Base-by-base conservation (phyloP, 2,888 invertebrate genomes). In the Priocnemis perturbator region DNA sequence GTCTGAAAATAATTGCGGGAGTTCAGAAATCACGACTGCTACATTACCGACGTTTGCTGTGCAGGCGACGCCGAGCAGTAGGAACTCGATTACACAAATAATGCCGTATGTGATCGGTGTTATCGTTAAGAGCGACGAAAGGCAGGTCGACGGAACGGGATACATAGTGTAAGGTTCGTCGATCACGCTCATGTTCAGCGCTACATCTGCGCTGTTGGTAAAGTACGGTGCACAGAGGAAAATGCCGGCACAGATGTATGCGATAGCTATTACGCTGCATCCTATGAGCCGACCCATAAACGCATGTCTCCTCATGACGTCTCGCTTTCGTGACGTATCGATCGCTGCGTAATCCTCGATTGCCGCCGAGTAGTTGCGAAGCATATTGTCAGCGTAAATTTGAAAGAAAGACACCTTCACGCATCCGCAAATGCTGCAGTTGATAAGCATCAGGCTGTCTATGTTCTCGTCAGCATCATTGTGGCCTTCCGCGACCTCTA, bases 221-320 rank as follows among this genome's bases (percentile, higher is more conserved):
- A 37, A 11, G 11, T 37, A 37, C 37, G 37, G 37, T 37, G 1
- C 11, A 11, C 2, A 37, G 1, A 37, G 37, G 37, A 37, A 37
- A n/a, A 50, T n/a, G 19, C 5, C 50, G 50, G 5, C 19, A 17
- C 17, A 9, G 11, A 17, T 17, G 60, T 14, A 4, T 69, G 67
- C 21, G 67, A 15, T 1, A 69, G 60, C 11, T n/a, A 53, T 20
- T 21, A 66, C 3, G 0, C 56, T 44, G 11, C 56, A 47, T 19
- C 60, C 47, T 15, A 69, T 60, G 7, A 67, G 21, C 2, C 50
- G 60, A 3, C 67, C 67, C 19, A 48, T 44, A 9, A 45, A 67
- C 14, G 69, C 69, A n/a, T 69, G 67, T 0, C 48, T 11, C 52
- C 45, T 60, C 60, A 69, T 61, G 0, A 69, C 21, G 2, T 15